Conservation (phyloP, 1,140 invertebrate species). For the Caenorhabditis brenneri region DNA sequence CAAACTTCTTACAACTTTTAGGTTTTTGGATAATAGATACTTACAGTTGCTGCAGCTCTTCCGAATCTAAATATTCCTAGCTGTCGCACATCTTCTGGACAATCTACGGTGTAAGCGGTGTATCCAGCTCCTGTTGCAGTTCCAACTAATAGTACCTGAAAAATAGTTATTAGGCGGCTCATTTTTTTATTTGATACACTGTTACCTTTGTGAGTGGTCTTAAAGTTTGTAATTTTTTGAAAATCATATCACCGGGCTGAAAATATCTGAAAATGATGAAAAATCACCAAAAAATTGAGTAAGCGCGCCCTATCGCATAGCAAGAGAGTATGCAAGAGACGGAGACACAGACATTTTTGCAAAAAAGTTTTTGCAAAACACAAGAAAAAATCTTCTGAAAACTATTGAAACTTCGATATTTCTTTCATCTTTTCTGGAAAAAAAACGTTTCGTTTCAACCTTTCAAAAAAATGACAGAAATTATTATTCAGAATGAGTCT, state of each 20-base stretch:
- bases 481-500: conserved; percentile 41
- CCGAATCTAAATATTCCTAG: conserved; percentile 49
- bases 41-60: conserved; percentile 55
- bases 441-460: not conserved
- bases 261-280: conserved; percentile 5
- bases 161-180: not conserved
- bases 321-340: not conserved
- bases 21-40: not conserved
- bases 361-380: not conserved
- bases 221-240: not conserved
- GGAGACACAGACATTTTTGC: conserved; percentile 2
- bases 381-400: not conserved
- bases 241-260: conserved; percentile 24
- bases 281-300: not conserved
- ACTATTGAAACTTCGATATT: no score
- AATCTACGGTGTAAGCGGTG: conserved; percentile 10
- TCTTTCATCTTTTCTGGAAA: no score
- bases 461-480: not conserved
- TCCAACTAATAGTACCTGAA: not conserved
- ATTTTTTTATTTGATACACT: not conserved
- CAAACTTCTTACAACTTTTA: not conserved
- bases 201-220: conserved; percentile 9
- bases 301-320: not conserved
- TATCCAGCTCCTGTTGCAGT: not conserved
- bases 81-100: conserved; percentile 9